Percentiles rank a stretch among this genome's conserved stretches.
Evolutionary conservation across 2,113 vertebrate genomes (phyloP).

Genomic region (Gobio gobio): DNA sequence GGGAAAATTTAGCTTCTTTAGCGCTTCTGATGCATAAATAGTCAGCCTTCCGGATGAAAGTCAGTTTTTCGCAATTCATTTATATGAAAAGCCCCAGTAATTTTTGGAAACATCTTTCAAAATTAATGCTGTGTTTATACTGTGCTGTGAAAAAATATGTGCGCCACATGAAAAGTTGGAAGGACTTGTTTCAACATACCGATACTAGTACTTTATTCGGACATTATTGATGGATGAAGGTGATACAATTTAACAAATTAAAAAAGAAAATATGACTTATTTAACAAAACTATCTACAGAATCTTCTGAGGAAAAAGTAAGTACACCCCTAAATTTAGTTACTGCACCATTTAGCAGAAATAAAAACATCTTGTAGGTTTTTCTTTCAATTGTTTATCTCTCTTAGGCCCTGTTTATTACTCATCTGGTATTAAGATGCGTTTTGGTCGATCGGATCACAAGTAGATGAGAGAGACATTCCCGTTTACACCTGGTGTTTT

Average conservation of each 20-base stretch:
- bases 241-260: not conserved
- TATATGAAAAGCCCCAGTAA: not conserved
- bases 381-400: no score
- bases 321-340: not conserved
- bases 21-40: slow-evolving; percentile 14
- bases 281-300: not conserved
- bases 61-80: slow-evolving; percentile 9
- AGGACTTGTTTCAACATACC: not conserved
- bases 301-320: not conserved
- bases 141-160: not conserved
- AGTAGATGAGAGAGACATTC: no score
- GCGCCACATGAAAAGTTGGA: not conserved
- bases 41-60: slow-evolving; percentile 4
- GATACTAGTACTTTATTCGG: not conserved
- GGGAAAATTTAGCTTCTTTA: slow-evolving; percentile 12
- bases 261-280: not conserved
- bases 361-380: not conserved
- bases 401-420: no score
- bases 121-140: not conserved
- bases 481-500: no score
- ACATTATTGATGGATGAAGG: not conserved
- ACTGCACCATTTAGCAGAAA: not conserved
- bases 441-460: no score
- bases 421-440: no score
- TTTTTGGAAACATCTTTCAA: slow-evolving; percentile 7